Evolutionary conservation across 2,888 invertebrate genomes (phyloP), one percentile per base, ranked within the genome.

Genomic region (Galeruca laticollis): DNA sequence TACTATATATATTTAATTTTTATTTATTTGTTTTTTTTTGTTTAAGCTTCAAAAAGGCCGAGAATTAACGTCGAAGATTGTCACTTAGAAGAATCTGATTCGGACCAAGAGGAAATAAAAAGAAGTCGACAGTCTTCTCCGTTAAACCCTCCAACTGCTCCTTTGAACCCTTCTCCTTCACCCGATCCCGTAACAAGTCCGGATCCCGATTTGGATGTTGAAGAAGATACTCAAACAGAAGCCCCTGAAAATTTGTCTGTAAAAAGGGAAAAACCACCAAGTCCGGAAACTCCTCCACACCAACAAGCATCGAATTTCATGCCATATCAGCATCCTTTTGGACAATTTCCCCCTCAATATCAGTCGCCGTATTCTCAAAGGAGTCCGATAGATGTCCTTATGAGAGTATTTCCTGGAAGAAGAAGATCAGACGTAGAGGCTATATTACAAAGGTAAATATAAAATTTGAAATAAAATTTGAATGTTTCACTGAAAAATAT

Each of bases 321-420:
- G 72, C 88, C 88, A 60, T 88, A 88, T 60, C 83, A 82, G 65
- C 83, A 82, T 60, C 85, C 84, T 9, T 87, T 87, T 70, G 86
- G 85, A 33, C 86, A 86, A 67, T 86, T 88, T 77, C 86, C 87
- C 11, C 87, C 86, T 65, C 87, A 87, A 77, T 80, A 80, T 51
- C 82, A 85, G 67, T 78, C 78, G 3, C 83, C 81, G 62, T 82
- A 80, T 57, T 86, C 87, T 70, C 88, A 88, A 77, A 88, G 94
- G 63, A 94, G 94, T 0, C 95, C 97, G 0, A 91, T 97, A 1
- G 97, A 97, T 83, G 94, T 96, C 0, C 88, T 98, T 10, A 89
- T 94, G 77, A 90, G 96, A 77, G 95, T 97, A 0, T 98, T 98
- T 83, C 97, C 97, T 0, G 91, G 93, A 77, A 90, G 95, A 78